Conservation (phyloP, 1,140 invertebrate genomes). For the Globodera rostochiensis region DNA sequence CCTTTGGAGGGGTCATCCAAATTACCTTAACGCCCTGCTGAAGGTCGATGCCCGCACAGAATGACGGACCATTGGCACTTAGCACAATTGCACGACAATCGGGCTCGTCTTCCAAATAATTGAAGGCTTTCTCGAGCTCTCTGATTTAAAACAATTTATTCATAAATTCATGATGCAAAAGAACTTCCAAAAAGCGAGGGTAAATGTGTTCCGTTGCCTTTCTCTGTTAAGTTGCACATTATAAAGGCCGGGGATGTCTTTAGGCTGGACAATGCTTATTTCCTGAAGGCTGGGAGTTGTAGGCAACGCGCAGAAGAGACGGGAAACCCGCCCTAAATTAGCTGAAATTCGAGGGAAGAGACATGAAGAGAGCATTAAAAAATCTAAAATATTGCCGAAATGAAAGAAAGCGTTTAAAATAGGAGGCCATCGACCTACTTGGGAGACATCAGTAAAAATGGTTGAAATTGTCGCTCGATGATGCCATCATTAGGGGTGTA, state of each 20-base stretch:
- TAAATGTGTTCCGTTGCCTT: constrained; percentile 47
- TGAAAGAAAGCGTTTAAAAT: no score
- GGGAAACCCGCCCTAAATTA: no score
- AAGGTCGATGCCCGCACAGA: constrained; percentile 75
- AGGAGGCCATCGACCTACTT: no score
- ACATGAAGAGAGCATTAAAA: no score
- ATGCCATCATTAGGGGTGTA: no score
- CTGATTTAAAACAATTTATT: constrained; percentile 62
- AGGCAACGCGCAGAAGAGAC: not conserved
- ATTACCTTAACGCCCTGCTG: constrained; percentile 49
- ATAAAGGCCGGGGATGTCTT: constrained; percentile 28
- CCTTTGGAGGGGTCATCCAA: no score
- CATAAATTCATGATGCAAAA: constrained; percentile 16
- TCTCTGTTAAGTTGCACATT: constrained; percentile 51
- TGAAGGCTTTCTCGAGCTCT: constrained; percentile 82
- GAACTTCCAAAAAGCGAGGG: constrained; percentile 47
- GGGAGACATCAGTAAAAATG: no score
- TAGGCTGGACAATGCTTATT: constrained; percentile 19
- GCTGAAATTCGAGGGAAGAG: no score
- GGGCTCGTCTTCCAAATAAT: constrained; percentile 74
- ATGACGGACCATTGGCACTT: constrained; percentile 79
- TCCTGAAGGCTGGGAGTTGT: constrained; percentile 5
- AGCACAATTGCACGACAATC: constrained; percentile 83
- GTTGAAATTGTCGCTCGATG: no score
- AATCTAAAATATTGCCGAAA: no score